Conservation (phyloP, 2,113 vertebrate genomes). For the Brienomyrus brachyistius region DNA sequence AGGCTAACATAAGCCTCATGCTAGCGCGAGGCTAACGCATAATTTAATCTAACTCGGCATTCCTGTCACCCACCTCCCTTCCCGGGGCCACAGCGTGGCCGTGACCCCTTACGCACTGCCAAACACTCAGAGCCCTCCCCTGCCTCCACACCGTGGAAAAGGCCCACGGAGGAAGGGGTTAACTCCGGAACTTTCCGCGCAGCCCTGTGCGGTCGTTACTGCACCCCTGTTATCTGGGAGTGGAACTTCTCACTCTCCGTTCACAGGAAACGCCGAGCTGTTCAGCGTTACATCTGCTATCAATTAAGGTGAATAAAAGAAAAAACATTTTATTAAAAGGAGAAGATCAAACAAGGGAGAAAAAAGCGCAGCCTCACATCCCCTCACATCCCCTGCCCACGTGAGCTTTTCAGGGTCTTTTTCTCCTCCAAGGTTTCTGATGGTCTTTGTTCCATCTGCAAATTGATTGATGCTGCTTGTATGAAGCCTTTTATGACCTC, state of each 20-base stretch:
- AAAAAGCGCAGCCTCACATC: constrained; percentile 32
- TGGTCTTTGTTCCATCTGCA: constrained; percentile 40
- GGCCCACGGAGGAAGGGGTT: neutral
- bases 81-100: neutral
- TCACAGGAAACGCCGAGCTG: constrained; percentile 44
- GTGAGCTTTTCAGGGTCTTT: constrained; percentile 29
- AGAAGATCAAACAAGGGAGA: constrained; percentile 60
- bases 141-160: neutral
- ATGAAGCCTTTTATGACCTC: constrained; percentile 17
- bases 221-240: constrained; percentile 38
- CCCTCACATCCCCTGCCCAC: constrained; percentile 28
- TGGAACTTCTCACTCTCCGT: constrained; percentile 44
- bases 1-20: neutral
- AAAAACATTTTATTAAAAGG: constrained; percentile 57
- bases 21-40: neutral
- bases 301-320: constrained; percentile 69
- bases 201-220: constrained; percentile 37
- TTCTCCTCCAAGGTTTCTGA: constrained; percentile 25
- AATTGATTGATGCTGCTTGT: constrained; percentile 30
- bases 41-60: neutral
- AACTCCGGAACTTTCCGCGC: constrained; percentile 11
- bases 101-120: neutral
- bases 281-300: constrained; percentile 73
- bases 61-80: neutral
- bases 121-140: neutral